Base-by-base conservation (phyloP, 2,888 invertebrate species). In the Meandrusa payeni region DNA sequence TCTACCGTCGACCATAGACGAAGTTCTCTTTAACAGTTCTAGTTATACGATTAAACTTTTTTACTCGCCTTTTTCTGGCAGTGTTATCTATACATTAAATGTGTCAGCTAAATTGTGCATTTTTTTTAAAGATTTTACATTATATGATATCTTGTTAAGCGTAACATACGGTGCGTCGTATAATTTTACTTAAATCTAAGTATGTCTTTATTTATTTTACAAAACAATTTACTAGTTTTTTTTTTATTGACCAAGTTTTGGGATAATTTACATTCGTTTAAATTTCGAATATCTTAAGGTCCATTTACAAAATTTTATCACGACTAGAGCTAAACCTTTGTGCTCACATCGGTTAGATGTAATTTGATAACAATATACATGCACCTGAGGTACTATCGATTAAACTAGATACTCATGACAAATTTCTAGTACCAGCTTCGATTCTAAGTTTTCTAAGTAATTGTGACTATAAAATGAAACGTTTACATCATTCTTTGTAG, bases 51-150 rank as follows among this genome's bases (percentile, higher is more conserved):
- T 15, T 10, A 10, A 19, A 19, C 19, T 9, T 9, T 6, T 6
- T 2, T 3, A 4, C 15, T 10, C 33, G 20, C 17, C 7, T 19
- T 6, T 2, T 38, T 7, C n/a, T 7, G 19, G 9, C 10, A 6
- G 9, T 13, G 6, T 56, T 55, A 41, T 48, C 58, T 63, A 61
- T 58, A 59, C 60, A 64, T 60, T 55, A 43, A 57, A 64, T 55
- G 61, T 57, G 50, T 42, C 52, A 52, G 45, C 57, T 57, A 62
- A 41, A 41, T 44, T 43, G 55, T 57, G 63, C 58, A 61, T 50
- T 50, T 55, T 51, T 57, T 64, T 42, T n/a, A 46, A 41, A 49
- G 48, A 48, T 46, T 50, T 60, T 55, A 58, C 54, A 61, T 55
- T 57, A 57, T 57, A 63, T 38, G 43, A 37, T 42, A 36, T 41